Conservation (phyloP, 2,113 vertebrate species). For the Coptodon rendalli region DNA sequence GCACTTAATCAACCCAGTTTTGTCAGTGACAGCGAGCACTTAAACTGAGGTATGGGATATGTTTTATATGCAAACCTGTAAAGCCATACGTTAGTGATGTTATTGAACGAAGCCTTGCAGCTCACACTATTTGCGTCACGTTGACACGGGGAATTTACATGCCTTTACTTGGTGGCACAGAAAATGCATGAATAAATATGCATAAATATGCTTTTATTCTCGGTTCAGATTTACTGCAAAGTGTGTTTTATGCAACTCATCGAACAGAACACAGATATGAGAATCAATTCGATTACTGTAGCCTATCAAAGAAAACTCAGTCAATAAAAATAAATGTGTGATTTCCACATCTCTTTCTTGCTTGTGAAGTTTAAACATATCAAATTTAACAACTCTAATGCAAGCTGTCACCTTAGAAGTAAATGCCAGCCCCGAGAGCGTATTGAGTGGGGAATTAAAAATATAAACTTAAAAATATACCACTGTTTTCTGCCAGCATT, state of each 20-base stretch:
- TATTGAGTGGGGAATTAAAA: not conserved
- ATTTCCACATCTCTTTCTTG: not conserved
- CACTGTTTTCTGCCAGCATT: not conserved
- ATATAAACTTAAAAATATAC: not conserved
- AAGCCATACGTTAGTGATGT: not conserved
- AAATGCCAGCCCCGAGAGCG: not conserved
- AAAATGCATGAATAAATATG: not conserved
- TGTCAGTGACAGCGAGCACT: not conserved
- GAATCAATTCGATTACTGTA: not conserved
- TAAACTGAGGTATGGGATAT: accelerated
- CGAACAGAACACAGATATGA: not conserved
- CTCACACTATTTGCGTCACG: accelerated
- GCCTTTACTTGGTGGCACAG: not conserved
- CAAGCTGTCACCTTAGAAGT: not conserved
- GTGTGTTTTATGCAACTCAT: not conserved
- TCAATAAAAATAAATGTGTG: not conserved
- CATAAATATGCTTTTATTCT: not conserved
- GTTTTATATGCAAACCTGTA: not conserved
- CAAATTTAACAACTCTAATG: not conserved
- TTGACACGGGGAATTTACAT: not conserved
- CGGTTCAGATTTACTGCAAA: not conserved
- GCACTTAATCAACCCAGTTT: not conserved
- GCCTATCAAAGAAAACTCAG: not conserved
- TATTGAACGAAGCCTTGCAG: not conserved
- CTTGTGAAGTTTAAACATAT: not conserved